Evolutionary conservation across 2,888 invertebrate species (phyloP).

Genomic region (Oasisia sp.): DNA sequence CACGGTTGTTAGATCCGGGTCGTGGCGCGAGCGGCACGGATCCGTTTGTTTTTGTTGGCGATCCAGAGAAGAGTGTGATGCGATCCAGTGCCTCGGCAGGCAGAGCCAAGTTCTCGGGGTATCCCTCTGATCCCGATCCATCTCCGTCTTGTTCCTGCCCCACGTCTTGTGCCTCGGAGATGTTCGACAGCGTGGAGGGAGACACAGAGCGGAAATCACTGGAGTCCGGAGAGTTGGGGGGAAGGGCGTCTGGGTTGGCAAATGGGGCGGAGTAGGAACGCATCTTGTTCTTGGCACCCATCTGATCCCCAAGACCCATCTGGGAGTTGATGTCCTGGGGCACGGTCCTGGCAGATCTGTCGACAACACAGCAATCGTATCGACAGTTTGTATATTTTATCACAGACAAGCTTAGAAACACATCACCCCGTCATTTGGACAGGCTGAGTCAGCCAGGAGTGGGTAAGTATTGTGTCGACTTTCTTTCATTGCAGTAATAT

Average conservation of each 20-base stretch:
- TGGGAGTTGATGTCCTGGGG: slow-evolving; percentile 51
- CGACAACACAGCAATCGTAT: not conserved
- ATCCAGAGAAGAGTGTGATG: slow-evolving; percentile 48
- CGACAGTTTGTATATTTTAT: not conserved
- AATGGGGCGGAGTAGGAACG: slow-evolving; percentile 47
- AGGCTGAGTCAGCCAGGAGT: too few species aligned
- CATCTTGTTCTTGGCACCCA: slow-evolving; percentile 37
- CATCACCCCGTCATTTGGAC: too few species aligned
- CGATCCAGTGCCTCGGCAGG: slow-evolving; percentile 43
- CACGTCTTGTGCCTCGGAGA: slow-evolving; percentile 47
- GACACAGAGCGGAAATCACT: slow-evolving; percentile 46
- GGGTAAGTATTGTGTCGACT: too few species aligned
- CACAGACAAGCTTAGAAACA: too few species aligned
- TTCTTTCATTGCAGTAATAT: too few species aligned
- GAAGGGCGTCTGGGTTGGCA: slow-evolving; percentile 33
- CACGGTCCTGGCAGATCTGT: slow-evolving; percentile 53
- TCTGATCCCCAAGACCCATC: slow-evolving; percentile 42
- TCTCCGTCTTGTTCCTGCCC: not conserved
- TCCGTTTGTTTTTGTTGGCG: not conserved
- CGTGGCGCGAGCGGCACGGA: slow-evolving; percentile 37
- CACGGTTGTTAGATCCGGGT: not conserved
- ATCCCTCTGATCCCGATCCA: slow-evolving; percentile 30
- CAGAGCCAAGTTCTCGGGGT: not conserved
- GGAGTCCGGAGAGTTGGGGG: slow-evolving; percentile 47
- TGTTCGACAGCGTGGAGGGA: slow-evolving; percentile 47